phyloP scores from a whole-genome alignment of 2,113 vertebrate species.

The Myrmecophaga tridactyla region DNA sequence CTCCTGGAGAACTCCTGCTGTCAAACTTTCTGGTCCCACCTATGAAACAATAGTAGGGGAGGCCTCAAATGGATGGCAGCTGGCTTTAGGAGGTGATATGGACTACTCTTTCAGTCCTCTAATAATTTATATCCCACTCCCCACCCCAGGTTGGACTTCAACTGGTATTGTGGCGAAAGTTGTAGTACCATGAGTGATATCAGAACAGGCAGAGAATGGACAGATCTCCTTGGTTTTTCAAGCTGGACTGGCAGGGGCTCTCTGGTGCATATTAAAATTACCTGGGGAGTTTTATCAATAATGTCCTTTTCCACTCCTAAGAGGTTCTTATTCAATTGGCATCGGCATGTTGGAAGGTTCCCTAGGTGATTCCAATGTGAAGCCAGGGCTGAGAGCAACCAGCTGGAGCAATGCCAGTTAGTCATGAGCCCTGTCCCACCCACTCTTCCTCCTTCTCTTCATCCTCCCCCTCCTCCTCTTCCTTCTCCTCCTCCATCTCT shows the following conservation, averaged over 20 bases:
- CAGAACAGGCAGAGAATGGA: background rate
- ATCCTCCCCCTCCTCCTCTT: fast-evolving
- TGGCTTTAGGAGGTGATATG: background rate
- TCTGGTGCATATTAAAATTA: background rate
- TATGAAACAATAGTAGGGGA: background rate
- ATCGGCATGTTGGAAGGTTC: background rate
- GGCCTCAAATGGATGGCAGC: background rate
- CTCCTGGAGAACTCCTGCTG: background rate
- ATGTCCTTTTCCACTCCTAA: background rate
- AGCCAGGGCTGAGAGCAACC: background rate
- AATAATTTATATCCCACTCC: too few species aligned
- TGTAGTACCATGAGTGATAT: background rate
- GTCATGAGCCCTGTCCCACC: background rate
- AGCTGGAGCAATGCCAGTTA: too few species aligned
- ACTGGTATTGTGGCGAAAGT: background rate
- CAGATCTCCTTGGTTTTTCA: background rate
- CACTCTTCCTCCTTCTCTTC: background rate
- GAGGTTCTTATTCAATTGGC: background rate
- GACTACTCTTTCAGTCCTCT: background rate
- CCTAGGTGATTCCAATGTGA: background rate
- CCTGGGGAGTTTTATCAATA: background rate
- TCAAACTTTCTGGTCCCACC: too few species aligned
- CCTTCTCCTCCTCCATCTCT: background rate
- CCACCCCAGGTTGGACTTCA: too few species aligned
- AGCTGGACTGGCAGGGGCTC: background rate